Percentiles rank a stretch among this genome's conserved stretches.
Evolutionary conservation across 2,113 vertebrate genomes (phyloP).

Genomic region (Haplochromis vanheusdeni): DNA sequence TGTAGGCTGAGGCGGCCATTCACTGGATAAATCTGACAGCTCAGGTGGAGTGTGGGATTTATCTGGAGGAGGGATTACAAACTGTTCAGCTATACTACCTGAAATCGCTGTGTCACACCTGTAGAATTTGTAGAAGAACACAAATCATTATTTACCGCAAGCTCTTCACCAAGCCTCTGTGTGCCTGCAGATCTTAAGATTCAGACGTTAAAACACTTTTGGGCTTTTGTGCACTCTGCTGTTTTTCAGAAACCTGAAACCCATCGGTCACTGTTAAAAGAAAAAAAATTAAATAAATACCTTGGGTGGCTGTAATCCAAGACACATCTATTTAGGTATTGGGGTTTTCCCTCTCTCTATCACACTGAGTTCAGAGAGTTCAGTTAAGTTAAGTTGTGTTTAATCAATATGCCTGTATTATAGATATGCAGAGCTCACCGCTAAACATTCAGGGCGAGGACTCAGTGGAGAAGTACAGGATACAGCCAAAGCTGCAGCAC

Average conservation of each 20-base stretch:
- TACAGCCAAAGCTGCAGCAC: background rate
- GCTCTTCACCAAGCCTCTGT: background rate
- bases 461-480: background rate
- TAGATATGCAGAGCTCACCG: background rate
- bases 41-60: background rate
- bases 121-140: background rate
- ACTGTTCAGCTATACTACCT: background rate
- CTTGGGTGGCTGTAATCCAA: background rate
- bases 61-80: background rate
- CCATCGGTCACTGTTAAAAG: background rate
- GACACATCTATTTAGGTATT: background rate
- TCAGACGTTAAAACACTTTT: background rate
- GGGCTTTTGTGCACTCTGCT: background rate
- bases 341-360: background rate
- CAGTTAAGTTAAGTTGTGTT: background rate
- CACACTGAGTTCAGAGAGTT: background rate
- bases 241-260: background rate
- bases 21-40: background rate
- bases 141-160: background rate
- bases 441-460: background rate
- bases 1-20: background rate
- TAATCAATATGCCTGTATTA: background rate
- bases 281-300: background rate
- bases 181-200: background rate
- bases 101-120: background rate